A percentile compares a stretch with the other conserved stretches of the same genome.
Evolutionary conservation across 2,797 vertebrate species (phyloP).

Genomic region (Petrocephalus sullivani): DNA sequence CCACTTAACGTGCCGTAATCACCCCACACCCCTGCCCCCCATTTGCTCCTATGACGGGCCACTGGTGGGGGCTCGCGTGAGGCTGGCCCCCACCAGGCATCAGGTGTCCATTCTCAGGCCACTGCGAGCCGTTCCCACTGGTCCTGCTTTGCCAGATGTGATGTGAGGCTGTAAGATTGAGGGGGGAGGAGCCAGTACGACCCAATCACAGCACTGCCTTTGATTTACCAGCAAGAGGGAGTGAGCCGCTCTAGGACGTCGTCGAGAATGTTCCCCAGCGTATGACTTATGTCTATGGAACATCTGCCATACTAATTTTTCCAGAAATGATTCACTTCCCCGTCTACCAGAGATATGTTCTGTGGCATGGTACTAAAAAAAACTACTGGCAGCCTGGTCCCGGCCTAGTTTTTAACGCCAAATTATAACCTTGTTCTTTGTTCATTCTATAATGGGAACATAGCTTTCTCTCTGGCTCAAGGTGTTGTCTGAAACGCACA

Average conservation of each 20-base stretch:
- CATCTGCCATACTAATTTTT: neutral
- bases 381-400: neutral
- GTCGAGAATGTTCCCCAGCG: neutral
- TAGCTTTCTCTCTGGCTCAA: slow-evolving; percentile 36
- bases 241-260: neutral
- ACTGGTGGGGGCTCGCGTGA: slow-evolving; percentile 32
- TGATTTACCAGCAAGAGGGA: neutral
- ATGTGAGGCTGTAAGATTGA: neutral
- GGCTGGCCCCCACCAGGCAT: slow-evolving; percentile 34
- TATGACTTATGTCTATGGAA: neutral
- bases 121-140: slow-evolving; percentile 23
- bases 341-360: neutral
- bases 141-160: slow-evolving; percentile 26
- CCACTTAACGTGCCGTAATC: slow-evolving; percentile 37
- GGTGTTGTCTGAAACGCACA: slow-evolving; percentile 38
- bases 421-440: slow-evolving; percentile 3
- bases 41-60: slow-evolving; percentile 10
- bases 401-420: neutral
- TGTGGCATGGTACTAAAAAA: neutral
- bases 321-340: neutral
- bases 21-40: neutral
- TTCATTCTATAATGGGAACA: neutral
- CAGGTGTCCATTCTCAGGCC: slow-evolving; percentile 30
- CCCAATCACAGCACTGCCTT: neutral
- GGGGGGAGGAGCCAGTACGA: too few species aligned